Conservation (phyloP, 1,140 invertebrate genomes). For the Aphaenogaster ashmeadi region DNA sequence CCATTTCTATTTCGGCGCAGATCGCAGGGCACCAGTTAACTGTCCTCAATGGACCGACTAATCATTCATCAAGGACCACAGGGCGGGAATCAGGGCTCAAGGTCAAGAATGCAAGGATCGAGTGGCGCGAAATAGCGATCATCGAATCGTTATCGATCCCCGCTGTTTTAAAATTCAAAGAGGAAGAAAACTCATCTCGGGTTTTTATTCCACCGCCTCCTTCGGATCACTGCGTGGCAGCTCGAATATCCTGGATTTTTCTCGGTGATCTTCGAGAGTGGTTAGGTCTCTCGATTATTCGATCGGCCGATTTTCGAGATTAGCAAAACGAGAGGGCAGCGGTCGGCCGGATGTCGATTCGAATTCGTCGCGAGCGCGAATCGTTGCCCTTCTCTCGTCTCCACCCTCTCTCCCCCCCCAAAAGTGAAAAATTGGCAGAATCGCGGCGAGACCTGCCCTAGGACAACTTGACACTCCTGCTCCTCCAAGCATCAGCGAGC, state of each 20-base stretch:
- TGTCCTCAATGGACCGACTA: neutral
- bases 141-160: slow-evolving; percentile 2
- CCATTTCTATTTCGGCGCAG: neutral
- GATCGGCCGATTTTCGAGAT: neutral
- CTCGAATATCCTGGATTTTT: slow-evolving; percentile 16
- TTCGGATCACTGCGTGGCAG: neutral
- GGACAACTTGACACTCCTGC: slow-evolving; percentile 75
- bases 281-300: neutral
- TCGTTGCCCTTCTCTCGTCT: neutral
- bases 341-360: neutral
- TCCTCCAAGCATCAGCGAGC: slow-evolving; percentile 82
- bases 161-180: neutral
- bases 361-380: slow-evolving; percentile 8
- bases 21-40: neutral
- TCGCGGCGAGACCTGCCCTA: slow-evolving; percentile 69
- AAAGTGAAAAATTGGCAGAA: slow-evolving; percentile 19
- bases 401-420: neutral
- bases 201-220: neutral
- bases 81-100: neutral
- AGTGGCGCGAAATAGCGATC: slow-evolving; percentile 8
- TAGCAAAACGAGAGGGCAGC: neutral
- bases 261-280: neutral
- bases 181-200: slow-evolving; percentile 13
- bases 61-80: neutral
- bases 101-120: neutral